Evolutionary conservation across 2,888 invertebrate genomes (phyloP).

Genomic region (Leptopterna dolabrata): DNA sequence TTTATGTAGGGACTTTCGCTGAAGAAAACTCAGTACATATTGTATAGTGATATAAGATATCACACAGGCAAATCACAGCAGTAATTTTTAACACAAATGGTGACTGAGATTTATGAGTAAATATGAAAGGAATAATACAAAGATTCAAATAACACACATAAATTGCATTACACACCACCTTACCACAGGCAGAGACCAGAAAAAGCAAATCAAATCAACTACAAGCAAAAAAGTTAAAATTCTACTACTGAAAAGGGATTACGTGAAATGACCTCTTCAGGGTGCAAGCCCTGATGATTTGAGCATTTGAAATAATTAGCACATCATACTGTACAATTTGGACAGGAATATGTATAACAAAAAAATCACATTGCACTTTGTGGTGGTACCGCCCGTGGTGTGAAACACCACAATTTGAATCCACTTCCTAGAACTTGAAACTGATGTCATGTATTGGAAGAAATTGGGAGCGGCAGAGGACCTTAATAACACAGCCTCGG

Average conservation of each 20-base stretch:
- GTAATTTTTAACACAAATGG: not conserved
- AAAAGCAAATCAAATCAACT: conserved; percentile 11
- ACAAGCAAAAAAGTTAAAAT: conserved; percentile 34
- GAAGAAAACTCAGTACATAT: too few relatives aligned
- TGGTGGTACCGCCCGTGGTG: conserved; percentile 30
- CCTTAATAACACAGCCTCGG: too few relatives aligned
- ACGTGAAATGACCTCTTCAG: not conserved
- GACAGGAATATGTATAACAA: not conserved
- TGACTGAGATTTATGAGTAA: not conserved
- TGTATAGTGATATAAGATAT: too few relatives aligned
- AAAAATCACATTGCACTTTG: not conserved
- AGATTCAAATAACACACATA: conserved; percentile 27
- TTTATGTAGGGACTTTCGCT: too few relatives aligned
- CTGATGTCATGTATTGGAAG: not conserved
- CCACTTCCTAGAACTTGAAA: not conserved
- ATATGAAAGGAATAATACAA: not conserved
- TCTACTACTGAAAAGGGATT: conserved; percentile 9
- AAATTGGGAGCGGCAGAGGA: not conserved
- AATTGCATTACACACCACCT: conserved; percentile 52
- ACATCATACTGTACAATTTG: not conserved
- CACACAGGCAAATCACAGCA: too few relatives aligned
- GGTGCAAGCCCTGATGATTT: too few relatives aligned
- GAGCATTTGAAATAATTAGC: too few relatives aligned
- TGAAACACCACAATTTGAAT: conserved; percentile 31
- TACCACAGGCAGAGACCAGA: conserved; percentile 47